Evolutionary conservation across 1,140 invertebrate genomes (phyloP), one percentile per base, ranked within the genome.

Genomic region (Trichomalopsis sarcophagae): DNA sequence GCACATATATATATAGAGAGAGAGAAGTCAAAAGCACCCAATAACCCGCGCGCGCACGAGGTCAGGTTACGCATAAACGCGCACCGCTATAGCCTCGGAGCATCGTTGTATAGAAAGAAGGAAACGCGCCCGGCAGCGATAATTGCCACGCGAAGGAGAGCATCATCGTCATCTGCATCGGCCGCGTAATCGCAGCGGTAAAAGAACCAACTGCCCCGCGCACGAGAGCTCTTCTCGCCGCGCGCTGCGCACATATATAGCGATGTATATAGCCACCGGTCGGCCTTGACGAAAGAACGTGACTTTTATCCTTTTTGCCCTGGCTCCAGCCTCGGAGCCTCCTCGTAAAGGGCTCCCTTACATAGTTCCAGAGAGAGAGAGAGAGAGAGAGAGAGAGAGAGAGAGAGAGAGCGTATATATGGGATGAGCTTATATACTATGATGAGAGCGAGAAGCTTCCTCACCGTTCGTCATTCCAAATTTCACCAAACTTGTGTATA

Each of bases 261-360:
- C 33, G 33, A 40, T 55, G 62, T 27, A 68, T 55, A 78, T 27
- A 68, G 80, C 73, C 76, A 86, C 85, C 68, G 81, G 85, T 86
- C 85, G 85, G 79, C 85, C 85, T 86, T 86, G 85, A 75, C 75
- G 81, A 74, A 79, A 82, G 85, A 86, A 86, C 85, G 85, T 83
- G 85, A 86, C 85, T 86, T 71, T 79, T 86, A 81, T 86, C 69
- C 85, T 86, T 86, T 86, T 86, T 86, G 76, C 76, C 62, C 62
- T 21, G 74, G 47, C 50, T 71, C 1, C 71, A 6, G 27, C 77
- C 10, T 10, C 69, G 3, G 21, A 74, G 44, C 40, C 11, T 27
- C 75, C 73, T 17, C n/a, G 40, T 33, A 71, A 71, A 71, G 68
- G 68, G 68, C 62, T 44, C 55, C 73, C 27, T 23, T 73, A 14